These are phyloP conservation scores for Trematomus bernacchii DNA, from an alignment of 2,797 vertebrate species.

Conservation along the genomic window DNA sequence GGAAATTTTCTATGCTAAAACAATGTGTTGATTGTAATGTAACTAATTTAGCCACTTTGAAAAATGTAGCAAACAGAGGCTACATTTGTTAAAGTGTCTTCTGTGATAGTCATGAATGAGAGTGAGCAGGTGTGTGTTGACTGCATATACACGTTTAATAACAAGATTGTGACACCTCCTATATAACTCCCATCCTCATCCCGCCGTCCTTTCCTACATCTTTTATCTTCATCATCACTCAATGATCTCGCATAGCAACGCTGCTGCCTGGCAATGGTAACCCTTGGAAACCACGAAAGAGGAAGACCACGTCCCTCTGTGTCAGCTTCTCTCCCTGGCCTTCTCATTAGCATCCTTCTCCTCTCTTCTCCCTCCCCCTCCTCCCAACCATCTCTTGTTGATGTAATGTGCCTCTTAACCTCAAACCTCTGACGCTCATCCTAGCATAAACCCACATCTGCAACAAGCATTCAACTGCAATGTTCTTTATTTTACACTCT, in stretches of 20 bases:
- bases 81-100: background rate
- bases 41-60: conserved; percentile 1
- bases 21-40: conserved; percentile 6
- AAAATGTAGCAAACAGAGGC: background rate
- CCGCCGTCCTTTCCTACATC: conserved; percentile 32
- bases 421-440: background rate
- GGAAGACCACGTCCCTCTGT: conserved; percentile 37
- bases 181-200: conserved; percentile 32
- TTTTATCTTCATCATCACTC: conserved; percentile 47
- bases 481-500: background rate
- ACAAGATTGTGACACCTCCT: conserved; percentile 32
- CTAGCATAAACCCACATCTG: background rate
- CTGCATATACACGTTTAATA: conserved; percentile 5
- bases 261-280: conserved; percentile 68
- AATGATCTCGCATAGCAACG: conserved; percentile 71
- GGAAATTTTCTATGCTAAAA: background rate
- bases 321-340: conserved; percentile 13
- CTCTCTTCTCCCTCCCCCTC: background rate
- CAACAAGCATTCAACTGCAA: background rate
- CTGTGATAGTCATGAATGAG: background rate
- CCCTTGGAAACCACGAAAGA: conserved; percentile 71
- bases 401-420: background rate
- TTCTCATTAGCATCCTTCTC: conserved; percentile 35
- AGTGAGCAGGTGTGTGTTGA: conserved; percentile 20
- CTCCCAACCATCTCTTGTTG: background rate